phyloP scores from a whole-genome alignment of 1,140 invertebrate genomes.

The Chymomyza costata region DNA sequence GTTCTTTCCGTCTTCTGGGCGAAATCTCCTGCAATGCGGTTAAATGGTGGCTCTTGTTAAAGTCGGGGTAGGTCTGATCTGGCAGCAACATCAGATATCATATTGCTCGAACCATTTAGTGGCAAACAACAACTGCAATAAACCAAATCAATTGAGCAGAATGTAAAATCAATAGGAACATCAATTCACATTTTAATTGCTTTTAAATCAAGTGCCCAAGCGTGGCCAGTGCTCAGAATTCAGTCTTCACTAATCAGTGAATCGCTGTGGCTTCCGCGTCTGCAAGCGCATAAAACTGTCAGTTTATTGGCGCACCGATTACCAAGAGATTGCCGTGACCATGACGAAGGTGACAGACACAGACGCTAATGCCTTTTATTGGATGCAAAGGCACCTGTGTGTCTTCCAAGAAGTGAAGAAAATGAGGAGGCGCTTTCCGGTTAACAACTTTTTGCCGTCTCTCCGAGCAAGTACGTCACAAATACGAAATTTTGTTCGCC shows the following conservation, averaged over 20 bases:
- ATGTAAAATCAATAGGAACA: constrained; percentile 56
- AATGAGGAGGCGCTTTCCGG: no score
- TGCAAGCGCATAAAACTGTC: constrained; percentile 63
- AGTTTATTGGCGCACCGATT: constrained; percentile 69
- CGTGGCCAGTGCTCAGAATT: no score
- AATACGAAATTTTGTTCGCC: no score
- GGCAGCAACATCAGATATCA: constrained; percentile 79
- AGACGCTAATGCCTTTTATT: constrained; percentile 72
- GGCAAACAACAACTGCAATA: constrained; percentile 4
- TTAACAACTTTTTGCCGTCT: no score
- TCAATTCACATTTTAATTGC: constrained; percentile 68
- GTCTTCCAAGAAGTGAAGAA: no score
- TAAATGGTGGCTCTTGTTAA: constrained; percentile 38
- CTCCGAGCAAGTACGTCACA: no score
- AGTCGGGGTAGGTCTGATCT: constrained; percentile 80
- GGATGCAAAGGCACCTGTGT: neutral
- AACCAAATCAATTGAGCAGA: neutral
- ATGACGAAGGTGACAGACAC: constrained; percentile 72
- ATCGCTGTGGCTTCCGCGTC: constrained; percentile 33
- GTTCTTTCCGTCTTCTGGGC: constrained; percentile 31
- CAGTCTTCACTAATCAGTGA: no score
- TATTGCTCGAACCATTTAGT: constrained; percentile 44
- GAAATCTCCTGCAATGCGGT: constrained; percentile 58
- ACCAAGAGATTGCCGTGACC: constrained; percentile 71
- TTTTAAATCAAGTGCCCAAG: constrained; percentile 60